phyloP scores from a whole-genome alignment of 2,797 vertebrate species.

The Darevskia nairensis region DNA sequence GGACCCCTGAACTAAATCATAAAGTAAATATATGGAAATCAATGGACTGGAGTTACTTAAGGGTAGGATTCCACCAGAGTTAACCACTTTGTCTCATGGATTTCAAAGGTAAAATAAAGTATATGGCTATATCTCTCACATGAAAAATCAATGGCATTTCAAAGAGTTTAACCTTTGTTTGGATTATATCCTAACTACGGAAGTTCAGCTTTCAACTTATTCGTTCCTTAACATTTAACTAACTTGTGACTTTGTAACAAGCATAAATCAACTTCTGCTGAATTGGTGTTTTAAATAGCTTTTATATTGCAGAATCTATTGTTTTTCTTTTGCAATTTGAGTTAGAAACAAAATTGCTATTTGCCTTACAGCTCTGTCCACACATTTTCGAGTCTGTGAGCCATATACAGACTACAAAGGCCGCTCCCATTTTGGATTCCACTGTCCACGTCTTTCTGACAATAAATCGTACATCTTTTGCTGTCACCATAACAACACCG shows the following conservation, averaged over 20 bases:
- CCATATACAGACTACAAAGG: slow-evolving; percentile 96
- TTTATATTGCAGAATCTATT: neutral
- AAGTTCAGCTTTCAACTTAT: neutral
- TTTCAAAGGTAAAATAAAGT: neutral
- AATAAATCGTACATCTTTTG: slow-evolving; percentile 98
- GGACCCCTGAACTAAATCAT: too few species aligned
- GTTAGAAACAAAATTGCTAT: slow-evolving; percentile 33
- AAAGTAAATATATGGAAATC: too few species aligned
- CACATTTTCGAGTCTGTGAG: slow-evolving; percentile 96
- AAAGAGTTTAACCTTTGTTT: neutral
- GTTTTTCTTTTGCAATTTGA: neutral
- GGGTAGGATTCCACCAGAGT: neutral
- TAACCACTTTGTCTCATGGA: neutral
- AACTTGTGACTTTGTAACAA: neutral
- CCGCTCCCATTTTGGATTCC: slow-evolving; percentile 96
- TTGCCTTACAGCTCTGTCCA: slow-evolving; percentile 86
- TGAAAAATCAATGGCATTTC: neutral
- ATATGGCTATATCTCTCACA: neutral
- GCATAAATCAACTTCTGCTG: too few species aligned
- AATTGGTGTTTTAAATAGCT: neutral
- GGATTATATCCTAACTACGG: too few species aligned
- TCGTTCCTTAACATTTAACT: neutral
- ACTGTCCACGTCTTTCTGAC: slow-evolving; percentile 98
- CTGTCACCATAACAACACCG: slow-evolving; percentile 97
- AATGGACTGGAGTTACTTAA: neutral